Evolutionary conservation across 2,113 vertebrate species (phyloP), one percentile per base, ranked within the genome.

Genomic region (Melanerpes formicivorus): DNA sequence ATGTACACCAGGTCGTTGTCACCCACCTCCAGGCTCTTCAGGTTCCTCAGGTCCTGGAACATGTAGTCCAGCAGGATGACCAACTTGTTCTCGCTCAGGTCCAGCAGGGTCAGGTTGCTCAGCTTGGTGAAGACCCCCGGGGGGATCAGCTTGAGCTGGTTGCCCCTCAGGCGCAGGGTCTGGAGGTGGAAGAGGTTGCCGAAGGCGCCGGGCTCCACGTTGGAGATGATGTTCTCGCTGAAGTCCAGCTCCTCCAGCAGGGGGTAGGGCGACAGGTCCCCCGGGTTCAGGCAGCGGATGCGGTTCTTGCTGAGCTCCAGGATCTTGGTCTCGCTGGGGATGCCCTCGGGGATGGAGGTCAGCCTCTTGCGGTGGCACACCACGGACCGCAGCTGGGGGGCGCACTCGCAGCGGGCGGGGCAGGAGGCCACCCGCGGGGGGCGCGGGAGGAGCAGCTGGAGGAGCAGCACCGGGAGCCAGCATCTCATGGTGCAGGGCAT

Each of bases 1-100:
- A 99, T 99, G 96, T 99, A 99, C 90, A 99, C 99, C 96, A 99
- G 93, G 96, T 99, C 98, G 2, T 99, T 99, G 97, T 99, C 99
- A 0, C 99, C 99, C 46, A 99, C 98, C 66, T 99, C 98, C 78
- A 99, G 97, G 78, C 97, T 97, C 82, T 97, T 98, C 18, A 99
- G 97, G 96, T 97, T 98, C 54, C 92, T 96, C 80, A 99, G 97
- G 86, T 99, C 99, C 96, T 99, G 99, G 95, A 99, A 99, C 66
- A 98, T 98, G 95, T 98, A 99, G 96, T 99, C 99, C 90, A 99
- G 96, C 80, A 99, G 98, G 96, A 99, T 98, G 65, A 99, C 99
- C 15, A 99, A 98, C 84, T 98, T 99, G 97, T 99, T 99, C 94
- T 98, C 99, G 18, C 99, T 99, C 60, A 99, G 98, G 96, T 99